Evolutionary conservation across 2,888 invertebrate species (phyloP).

Genomic region (Ctena decussata): DNA sequence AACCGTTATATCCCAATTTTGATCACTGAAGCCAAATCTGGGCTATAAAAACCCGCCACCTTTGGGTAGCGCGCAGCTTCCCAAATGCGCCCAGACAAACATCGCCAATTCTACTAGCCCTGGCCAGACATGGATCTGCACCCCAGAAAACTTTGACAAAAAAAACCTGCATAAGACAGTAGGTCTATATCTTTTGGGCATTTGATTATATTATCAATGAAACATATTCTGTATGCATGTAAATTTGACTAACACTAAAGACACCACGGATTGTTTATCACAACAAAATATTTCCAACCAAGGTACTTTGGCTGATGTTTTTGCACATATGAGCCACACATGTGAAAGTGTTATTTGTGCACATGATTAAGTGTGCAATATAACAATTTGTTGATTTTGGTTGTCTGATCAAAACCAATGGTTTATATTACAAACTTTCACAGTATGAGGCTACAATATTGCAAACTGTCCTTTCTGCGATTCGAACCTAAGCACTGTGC

Average conservation of each 20-base stretch:
- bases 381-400: no score
- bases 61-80: not conserved
- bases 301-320: not conserved
- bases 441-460: no score
- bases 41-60: not conserved
- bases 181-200: not conserved
- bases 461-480: no score
- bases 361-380: no score
- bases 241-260: not conserved
- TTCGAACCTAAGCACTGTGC: no score
- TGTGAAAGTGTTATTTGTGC: no score
- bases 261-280: not conserved
- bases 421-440: no score
- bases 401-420: no score
- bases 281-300: not conserved
- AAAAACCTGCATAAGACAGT: not conserved
- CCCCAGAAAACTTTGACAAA: not conserved
- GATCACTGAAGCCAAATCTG: not conserved
- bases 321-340: no score
- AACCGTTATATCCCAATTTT: not conserved
- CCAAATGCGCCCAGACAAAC: not conserved
- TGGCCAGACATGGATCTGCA: not conserved
- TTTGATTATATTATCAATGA: not conserved
- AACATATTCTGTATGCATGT: not conserved
- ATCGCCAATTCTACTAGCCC: not conserved